Evolutionary conservation across 2,797 vertebrate species (phyloP).

Genomic region (Xenopus petersii): DNA sequence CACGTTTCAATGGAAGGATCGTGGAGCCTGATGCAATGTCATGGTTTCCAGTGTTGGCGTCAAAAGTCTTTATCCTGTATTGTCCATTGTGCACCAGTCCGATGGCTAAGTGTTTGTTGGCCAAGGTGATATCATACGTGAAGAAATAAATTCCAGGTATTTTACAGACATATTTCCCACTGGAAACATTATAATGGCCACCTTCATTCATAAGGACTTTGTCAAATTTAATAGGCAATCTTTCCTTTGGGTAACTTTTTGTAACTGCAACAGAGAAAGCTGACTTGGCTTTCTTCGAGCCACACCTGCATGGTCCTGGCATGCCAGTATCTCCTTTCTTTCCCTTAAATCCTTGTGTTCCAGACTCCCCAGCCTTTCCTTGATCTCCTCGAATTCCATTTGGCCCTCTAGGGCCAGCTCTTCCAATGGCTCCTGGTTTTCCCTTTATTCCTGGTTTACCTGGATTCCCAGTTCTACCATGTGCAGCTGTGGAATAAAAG

Average conservation of each 20-base stretch:
- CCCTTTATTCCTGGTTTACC: slow-evolving; percentile 86
- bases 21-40: slow-evolving; percentile 93
- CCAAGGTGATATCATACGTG: slow-evolving; percentile 91
- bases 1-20: slow-evolving; percentile 77
- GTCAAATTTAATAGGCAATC: slow-evolving; percentile 89
- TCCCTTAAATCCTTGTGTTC: slow-evolving; percentile 80
- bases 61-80: slow-evolving; percentile 93
- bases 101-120: slow-evolving; percentile 94
- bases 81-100: slow-evolving; percentile 93
- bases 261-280: slow-evolving; percentile 93
- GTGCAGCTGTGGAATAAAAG: too few relatives aligned
- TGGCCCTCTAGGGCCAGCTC: slow-evolving; percentile 82
- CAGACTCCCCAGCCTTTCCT: slow-evolving; percentile 70
- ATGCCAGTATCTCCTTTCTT: slow-evolving; percentile 72
- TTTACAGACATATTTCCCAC: slow-evolving; percentile 86
- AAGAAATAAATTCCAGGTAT: slow-evolving; percentile 94
- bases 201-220: slow-evolving; percentile 93
- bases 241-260: slow-evolving; percentile 90
- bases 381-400: slow-evolving; percentile 76
- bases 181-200: slow-evolving; percentile 84
- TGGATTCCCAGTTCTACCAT: slow-evolving; percentile 79
- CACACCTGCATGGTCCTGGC: slow-evolving; percentile 83
- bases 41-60: slow-evolving; percentile 93
- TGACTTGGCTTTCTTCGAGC: slow-evolving; percentile 69
- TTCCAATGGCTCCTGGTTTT: slow-evolving; percentile 80